Percentiles rank a stretch among this genome's conserved stretches.
phyloP scores from a whole-genome alignment of 2,888 invertebrate genomes.

The Oscheius sp. region DNA sequence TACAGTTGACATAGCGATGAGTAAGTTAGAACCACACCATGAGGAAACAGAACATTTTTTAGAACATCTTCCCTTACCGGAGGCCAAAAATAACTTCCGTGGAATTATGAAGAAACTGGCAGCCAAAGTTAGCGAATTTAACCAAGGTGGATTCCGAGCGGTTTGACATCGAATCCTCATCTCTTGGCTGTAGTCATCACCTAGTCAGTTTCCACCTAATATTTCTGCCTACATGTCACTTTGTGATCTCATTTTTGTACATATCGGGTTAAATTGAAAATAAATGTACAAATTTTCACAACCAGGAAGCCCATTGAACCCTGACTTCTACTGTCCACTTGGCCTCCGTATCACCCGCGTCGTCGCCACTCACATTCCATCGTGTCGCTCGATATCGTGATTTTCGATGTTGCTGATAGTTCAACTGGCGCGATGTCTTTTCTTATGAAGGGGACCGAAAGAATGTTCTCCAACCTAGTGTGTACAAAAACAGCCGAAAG shows the following conservation, averaged over 20 bases:
- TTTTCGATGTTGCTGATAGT: slow-evolving; percentile 34
- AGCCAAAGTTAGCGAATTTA: slow-evolving; percentile 67
- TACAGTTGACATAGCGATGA: slow-evolving; percentile 47
- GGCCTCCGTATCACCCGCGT: slow-evolving; percentile 4
- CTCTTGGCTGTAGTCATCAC: not conserved
- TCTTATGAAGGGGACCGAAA: no score
- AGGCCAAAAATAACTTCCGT: slow-evolving; percentile 21
- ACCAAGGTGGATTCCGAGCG: slow-evolving; percentile 54
- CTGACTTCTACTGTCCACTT: slow-evolving; percentile 7
- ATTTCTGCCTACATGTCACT: slow-evolving; percentile 39
- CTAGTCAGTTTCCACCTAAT: slow-evolving; percentile 30
- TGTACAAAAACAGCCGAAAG: no score
- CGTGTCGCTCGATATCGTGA: slow-evolving; percentile 19
- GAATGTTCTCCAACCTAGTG: no score
- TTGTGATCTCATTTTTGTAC: slow-evolving; percentile 34
- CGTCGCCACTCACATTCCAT: slow-evolving; percentile 24
- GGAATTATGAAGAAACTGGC: slow-evolving; percentile 66
- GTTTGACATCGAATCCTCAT: slow-evolving; percentile 19
- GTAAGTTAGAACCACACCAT: slow-evolving; percentile 25
- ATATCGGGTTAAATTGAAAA: slow-evolving; percentile 28
- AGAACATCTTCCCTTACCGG: slow-evolving; percentile 13
- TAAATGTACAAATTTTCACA: slow-evolving; percentile 29
- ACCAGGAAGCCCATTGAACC: slow-evolving; percentile 20
- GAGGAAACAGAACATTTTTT: not conserved
- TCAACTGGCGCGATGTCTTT: slow-evolving; percentile 4